Base-by-base conservation (phyloP, 1,140 invertebrate species). In the Drosophila arawakana region DNA sequence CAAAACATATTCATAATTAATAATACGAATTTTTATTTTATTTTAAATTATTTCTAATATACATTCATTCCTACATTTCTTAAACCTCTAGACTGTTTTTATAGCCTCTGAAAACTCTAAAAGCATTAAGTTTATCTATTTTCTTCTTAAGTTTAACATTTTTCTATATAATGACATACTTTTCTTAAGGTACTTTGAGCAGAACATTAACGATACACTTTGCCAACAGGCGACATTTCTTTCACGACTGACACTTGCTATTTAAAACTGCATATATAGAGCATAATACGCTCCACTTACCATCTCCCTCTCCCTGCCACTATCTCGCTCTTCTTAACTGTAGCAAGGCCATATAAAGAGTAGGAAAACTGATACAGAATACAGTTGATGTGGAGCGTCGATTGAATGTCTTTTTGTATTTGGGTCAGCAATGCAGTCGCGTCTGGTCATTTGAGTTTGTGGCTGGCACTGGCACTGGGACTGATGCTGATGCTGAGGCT, bases 381-480 rank as follows among this genome's bases (percentile, higher is more conserved):
- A 83, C 80, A 72, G 76, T 84, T 76, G 52, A 52, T 47, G 59
- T 57, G 63, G 25, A 34, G 58, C 41, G 52, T 71, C 78, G 74
- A 88, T 89, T 88, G 84, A 88, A 88, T 84, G 78, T 90, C 78
- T 89, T 74, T 34, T 80, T 75, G 52, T 76, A 89, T 89, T 81
- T 89, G 85, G 84, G 84, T 89, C 84, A 89, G 78, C 74, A 76
- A 83, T 84, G 84, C 75, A 71, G 85, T 61, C 62, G 81, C 78
- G 68, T 55, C 57, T 61, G 69, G 74, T 54, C 62, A 66, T 30
- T 54, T 18, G 41, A 37, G 41, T 52, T 35, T 4, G 25, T 30
- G 25, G 25, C 25, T 30, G 25, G 25, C 25, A 5, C 25, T 30
- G 25, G 25, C 25, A 5, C 25, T 30, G 25, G 25, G 25, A 30